Evolutionary conservation across 2,113 vertebrate genomes (phyloP).

Genomic region (Athene noctua): DNA sequence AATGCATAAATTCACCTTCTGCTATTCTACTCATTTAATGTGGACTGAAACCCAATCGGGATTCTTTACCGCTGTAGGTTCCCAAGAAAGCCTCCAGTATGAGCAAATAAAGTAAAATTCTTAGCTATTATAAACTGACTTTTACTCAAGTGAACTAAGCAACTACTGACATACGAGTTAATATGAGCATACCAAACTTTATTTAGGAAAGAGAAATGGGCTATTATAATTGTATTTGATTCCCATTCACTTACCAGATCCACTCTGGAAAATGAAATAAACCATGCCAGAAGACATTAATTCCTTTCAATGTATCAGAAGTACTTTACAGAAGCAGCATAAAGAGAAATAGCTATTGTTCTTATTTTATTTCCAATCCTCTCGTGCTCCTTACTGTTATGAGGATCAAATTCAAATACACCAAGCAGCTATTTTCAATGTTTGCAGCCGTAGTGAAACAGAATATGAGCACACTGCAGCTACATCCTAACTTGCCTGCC

Average conservation of each 20-base stretch:
- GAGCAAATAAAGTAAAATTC: conserved; percentile 28
- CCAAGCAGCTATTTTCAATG: conserved; percentile 50
- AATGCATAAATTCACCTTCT: neutral
- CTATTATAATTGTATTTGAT: conserved; percentile 56
- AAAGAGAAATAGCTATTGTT: conserved; percentile 64
- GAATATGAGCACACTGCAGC: conserved; percentile 43
- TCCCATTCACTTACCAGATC: conserved; percentile 48
- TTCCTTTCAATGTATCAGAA: conserved; percentile 41
- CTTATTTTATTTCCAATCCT: conserved; percentile 44
- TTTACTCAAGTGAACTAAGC: conserved; percentile 29
- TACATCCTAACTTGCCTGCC: conserved; percentile 38
- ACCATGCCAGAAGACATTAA: conserved; percentile 59
- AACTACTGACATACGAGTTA: conserved; percentile 42
- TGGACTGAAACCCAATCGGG: neutral
- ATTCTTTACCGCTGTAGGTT: neutral
- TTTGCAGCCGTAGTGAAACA: conserved; percentile 31
- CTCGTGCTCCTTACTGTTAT: conserved; percentile 28
- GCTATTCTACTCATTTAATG: neutral
- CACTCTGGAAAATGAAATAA: conserved; percentile 62
- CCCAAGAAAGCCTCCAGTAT: neutral
- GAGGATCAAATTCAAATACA: conserved; percentile 56
- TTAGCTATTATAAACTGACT: conserved; percentile 6
- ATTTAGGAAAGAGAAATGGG: conserved; percentile 52
- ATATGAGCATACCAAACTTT: conserved; percentile 47
- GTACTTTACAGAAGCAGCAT: conserved; percentile 31